These are phyloP conservation scores for Mugil cephalus DNA, from an alignment of 2,113 vertebrate species.

Conservation along the genomic window DNA sequence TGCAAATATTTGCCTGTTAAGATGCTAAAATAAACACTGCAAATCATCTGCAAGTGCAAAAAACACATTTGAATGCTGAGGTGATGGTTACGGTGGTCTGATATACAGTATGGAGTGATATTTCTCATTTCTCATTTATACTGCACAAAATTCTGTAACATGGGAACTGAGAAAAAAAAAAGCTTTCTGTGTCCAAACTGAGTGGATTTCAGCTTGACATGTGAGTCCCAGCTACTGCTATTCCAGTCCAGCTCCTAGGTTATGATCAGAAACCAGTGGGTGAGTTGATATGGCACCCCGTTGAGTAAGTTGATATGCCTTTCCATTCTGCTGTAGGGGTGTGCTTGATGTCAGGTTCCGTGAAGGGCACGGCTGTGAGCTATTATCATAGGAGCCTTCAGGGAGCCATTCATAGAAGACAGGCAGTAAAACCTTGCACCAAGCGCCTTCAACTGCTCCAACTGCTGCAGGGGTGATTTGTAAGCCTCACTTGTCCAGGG, in stretches of 20 bases:
- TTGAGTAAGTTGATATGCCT: conserved; percentile 72
- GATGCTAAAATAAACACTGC: no score
- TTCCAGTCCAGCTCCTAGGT: conserved; percentile 53
- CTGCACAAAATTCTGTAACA: not conserved
- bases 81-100: not conserved
- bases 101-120: not conserved
- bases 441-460: conserved; percentile 77
- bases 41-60: no score
- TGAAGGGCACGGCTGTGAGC: conserved; percentile 79
- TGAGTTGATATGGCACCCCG: conserved; percentile 73
- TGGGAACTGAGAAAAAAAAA: conserved; percentile 40
- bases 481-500: conserved; percentile 76
- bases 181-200: conserved; percentile 20
- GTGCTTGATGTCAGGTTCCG: conserved; percentile 74
- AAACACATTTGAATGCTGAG: no score
- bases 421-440: conserved; percentile 81
- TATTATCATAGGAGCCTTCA: conserved; percentile 81
- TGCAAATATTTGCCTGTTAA: no score
- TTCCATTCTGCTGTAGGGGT: conserved; percentile 75
- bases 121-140: not conserved
- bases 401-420: conserved; percentile 82
- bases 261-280: conserved; percentile 66
- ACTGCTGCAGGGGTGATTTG: conserved; percentile 80
- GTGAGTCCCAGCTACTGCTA: conserved; percentile 14
- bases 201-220: conserved; percentile 39